Evolutionary conservation across 2,888 invertebrate species (phyloP).

Genomic region (Morpho achilles): DNA sequence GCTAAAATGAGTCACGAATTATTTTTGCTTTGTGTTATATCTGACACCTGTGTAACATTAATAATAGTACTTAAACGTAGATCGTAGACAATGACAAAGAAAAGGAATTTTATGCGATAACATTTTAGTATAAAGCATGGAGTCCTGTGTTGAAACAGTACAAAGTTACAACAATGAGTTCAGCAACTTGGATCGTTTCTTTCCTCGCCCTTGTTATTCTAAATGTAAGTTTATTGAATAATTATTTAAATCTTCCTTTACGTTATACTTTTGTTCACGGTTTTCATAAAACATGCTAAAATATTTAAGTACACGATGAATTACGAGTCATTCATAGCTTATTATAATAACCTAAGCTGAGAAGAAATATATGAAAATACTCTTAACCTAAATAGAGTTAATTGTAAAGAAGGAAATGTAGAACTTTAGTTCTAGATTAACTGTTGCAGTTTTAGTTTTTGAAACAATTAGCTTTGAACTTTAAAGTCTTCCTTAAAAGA

Average conservation of each 20-base stretch:
- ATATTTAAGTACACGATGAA: too few relatives aligned
- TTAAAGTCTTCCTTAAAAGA: too few relatives aligned
- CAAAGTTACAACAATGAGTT: conserved; percentile 29
- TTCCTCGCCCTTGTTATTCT: conserved; percentile 32
- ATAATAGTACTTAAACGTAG: conserved; percentile 11
- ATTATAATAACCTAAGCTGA: too few relatives aligned
- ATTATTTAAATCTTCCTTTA: background rate
- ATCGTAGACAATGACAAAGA: conserved; percentile 24
- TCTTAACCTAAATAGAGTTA: too few relatives aligned
- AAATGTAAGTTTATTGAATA: conserved; percentile 31
- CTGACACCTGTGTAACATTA: conserved; percentile 29
- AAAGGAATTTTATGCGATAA: conserved; percentile 25
- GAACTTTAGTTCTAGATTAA: too few relatives aligned
- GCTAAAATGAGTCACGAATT: conserved; percentile 25
- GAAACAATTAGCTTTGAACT: too few relatives aligned
- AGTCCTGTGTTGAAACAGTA: conserved; percentile 22
- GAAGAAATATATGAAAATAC: too few relatives aligned
- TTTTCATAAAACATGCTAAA: too few relatives aligned
- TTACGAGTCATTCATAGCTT: too few relatives aligned
- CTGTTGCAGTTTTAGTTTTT: too few relatives aligned
- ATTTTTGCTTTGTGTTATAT: conserved; percentile 29
- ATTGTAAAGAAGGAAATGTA: too few relatives aligned
- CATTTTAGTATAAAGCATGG: conserved; percentile 26
- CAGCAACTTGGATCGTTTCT: conserved; percentile 31
- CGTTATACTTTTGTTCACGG: too few relatives aligned